Evolutionary conservation across 2,888 invertebrate genomes (phyloP).

Genomic region (Nemapogon koenigi): DNA sequence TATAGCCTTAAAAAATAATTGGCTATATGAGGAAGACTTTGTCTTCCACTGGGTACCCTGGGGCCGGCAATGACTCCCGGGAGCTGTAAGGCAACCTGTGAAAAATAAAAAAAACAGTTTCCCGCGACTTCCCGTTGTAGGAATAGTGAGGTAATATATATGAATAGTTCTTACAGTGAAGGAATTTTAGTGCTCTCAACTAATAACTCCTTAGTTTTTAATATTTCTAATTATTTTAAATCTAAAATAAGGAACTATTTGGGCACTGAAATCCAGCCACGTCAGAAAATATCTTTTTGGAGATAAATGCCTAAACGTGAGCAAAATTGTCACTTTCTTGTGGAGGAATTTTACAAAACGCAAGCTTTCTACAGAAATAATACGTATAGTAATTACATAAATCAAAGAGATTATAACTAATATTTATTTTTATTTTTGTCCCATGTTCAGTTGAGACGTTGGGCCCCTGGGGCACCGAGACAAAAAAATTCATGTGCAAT

Average conservation of each 20-base stretch:
- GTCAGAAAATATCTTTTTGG: slow-evolving; percentile 13
- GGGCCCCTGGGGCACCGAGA: too few relatives aligned
- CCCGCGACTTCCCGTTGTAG: too few relatives aligned
- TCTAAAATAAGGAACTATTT: slow-evolving; percentile 11
- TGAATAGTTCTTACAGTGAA: slow-evolving; percentile 12
- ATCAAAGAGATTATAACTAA: slow-evolving; percentile 11
- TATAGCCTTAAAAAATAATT: too few relatives aligned
- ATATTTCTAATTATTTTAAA: slow-evolving; percentile 13
- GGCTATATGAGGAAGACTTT: too few relatives aligned
- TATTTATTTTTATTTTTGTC: too few relatives aligned
- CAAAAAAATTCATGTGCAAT: too few relatives aligned
- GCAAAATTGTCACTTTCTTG: slow-evolving; percentile 9
- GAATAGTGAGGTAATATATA: too few relatives aligned
- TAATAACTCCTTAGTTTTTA: slow-evolving; percentile 13
- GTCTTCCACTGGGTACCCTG: too few relatives aligned
- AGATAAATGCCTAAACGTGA: slow-evolving; percentile 12
- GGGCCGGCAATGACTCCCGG: too few relatives aligned
- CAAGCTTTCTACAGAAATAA: slow-evolving; percentile 11
- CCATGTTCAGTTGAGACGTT: too few relatives aligned
- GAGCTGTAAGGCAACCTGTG: too few relatives aligned
- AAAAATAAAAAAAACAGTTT: too few relatives aligned
- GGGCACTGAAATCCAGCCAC: slow-evolving; percentile 12
- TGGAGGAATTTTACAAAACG: slow-evolving; percentile 11
- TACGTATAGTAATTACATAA: slow-evolving; percentile 11
- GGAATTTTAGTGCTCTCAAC: slow-evolving; percentile 14